Evolutionary conservation across 1,140 invertebrate species (phyloP).

Genomic region (Zaprionus nigranus): DNA sequence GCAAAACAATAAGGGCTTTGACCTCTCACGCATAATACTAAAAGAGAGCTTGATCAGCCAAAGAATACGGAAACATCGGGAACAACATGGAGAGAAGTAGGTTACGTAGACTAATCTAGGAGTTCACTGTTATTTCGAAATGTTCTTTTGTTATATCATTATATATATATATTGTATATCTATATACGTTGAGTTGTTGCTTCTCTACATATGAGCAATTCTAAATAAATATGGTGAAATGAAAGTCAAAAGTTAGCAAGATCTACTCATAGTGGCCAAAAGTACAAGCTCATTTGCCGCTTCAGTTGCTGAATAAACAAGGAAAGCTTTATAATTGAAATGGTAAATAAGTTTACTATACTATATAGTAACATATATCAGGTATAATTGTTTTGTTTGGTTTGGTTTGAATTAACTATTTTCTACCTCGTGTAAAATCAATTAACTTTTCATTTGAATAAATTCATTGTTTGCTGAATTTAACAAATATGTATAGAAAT

Average conservation of each 20-base stretch:
- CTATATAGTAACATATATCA: too few relatives aligned
- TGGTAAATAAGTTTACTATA: too few relatives aligned
- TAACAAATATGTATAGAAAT: not conserved
- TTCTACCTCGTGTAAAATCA: not conserved
- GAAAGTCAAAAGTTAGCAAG: too few relatives aligned
- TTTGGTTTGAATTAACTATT: not conserved
- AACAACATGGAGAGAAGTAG: not conserved
- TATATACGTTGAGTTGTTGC: too few relatives aligned
- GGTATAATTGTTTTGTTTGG: not conserved
- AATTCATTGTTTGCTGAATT: not conserved
- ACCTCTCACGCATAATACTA: constrained; percentile 7
- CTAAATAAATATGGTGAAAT: too few relatives aligned
- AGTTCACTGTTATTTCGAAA: not conserved
- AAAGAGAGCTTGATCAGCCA: not conserved
- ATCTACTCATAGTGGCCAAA: not conserved
- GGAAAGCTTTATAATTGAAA: not conserved
- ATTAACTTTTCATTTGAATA: constrained; percentile 1
- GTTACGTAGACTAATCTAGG: not conserved
- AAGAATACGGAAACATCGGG: not conserved
- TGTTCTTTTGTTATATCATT: too few relatives aligned
- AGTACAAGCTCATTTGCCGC: not conserved
- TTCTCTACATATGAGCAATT: too few relatives aligned
- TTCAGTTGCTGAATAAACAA: not conserved
- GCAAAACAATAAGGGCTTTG: constrained; percentile 5
- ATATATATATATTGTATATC: too few relatives aligned